Evolutionary conservation across 2,113 vertebrate species (phyloP), one percentile per base, ranked within the genome.

Genomic region (Colossoma macropomum): DNA sequence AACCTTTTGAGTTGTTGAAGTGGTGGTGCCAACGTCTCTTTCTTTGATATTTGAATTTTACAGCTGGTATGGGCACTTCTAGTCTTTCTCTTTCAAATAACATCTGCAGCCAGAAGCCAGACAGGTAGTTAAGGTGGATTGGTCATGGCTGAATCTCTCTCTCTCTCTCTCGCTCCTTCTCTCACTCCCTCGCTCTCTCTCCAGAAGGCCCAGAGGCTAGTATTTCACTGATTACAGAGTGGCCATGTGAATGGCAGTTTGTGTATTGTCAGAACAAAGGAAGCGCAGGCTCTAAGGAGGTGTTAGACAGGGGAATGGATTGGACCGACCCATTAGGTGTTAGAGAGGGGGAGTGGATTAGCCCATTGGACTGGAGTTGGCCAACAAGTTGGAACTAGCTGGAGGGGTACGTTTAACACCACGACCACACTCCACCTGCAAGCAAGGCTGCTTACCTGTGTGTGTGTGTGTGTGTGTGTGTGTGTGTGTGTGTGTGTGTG

Each of bases 181-280:
- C 63, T 62, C 52, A 34, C 56, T 28, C 38, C n/a, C 52, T 32
- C 41, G 28, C 65, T 38, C 54, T 25, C 59, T 66, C 75, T 87
- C 88, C 88, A 86, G 62, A 87, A 90, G 92, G 93, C 93, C 93
- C 90, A 90, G 89, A 87, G 94, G 94, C 93, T 94, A 93, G 94
- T 95, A 91, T 95, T 95, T 95, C 94, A 93, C 93, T 95, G 94
- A 95, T 95, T 95, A 95, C 93, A 95, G 93, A 95, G 93, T 92
- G 87, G 88, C 91, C 91, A 92, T 94, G 92, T 94, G 93, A 95
- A 95, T 94, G 93, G 93, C 90, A 90, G 92, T 93, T 95, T 95
- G 94, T 94, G 94, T 95, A 95, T 95, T 95, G 94, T 94, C 94
- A 94, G 94, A 95, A 95, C 94, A 95, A 95, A 95, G 93, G 90